Conservation (phyloP, 2,113 vertebrate species). For the Willisornis vidua region DNA sequence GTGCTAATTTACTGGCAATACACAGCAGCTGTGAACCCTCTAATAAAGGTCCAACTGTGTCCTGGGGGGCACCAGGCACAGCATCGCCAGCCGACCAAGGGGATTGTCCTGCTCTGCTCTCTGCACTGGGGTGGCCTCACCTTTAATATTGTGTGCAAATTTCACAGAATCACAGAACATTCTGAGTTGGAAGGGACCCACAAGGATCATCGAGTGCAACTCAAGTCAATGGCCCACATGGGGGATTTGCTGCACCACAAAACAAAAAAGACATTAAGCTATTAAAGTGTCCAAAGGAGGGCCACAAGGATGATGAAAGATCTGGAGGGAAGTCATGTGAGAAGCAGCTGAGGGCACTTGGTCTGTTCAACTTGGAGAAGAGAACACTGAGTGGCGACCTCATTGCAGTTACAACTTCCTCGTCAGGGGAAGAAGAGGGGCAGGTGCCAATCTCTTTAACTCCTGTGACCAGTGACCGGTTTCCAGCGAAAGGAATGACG, state of each 20-base stretch:
- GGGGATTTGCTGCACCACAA: background rate
- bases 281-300: background rate
- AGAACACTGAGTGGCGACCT: no score
- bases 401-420: no score
- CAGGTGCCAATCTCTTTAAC: background rate
- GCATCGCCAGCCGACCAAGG: rapidly evolving
- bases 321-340: background rate
- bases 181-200: no score
- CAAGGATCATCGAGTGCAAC: no score
- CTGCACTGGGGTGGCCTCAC: rapidly evolving
- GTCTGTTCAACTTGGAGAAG: background rate
- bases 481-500: background rate
- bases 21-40: background rate
- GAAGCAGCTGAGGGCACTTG: rapidly evolving
- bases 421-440: rapidly evolving
- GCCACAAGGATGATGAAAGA: background rate
- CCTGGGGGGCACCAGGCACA: background rate
- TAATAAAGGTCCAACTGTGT: background rate
- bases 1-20: background rate
- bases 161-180: no score
- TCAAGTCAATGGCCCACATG: no score
- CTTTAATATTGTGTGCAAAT: background rate
- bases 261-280: background rate
- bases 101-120: background rate
- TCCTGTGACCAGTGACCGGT: background rate